A percentile compares a stretch with the other conserved stretches of the same genome.
phyloP scores from a whole-genome alignment of 1,140 invertebrate species.

The Drosophila nikananu region DNA sequence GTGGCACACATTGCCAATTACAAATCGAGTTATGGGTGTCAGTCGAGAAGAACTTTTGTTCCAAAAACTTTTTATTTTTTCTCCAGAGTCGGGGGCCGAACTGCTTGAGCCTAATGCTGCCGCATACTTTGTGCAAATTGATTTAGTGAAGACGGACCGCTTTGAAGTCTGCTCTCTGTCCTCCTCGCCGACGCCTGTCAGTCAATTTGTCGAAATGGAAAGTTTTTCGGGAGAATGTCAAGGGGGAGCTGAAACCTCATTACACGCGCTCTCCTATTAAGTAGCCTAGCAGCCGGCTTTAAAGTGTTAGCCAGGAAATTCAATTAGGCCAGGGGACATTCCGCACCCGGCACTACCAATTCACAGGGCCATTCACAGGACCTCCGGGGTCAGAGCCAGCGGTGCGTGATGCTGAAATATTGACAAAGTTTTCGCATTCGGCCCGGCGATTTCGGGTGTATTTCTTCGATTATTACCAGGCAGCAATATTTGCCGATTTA shows the following conservation, averaged over 20 bases:
- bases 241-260: slow-evolving; percentile 46
- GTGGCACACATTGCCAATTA: slow-evolving; percentile 47
- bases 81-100: background rate
- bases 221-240: slow-evolving; percentile 22
- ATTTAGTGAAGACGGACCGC: slow-evolving; percentile 68
- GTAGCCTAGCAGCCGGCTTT: slow-evolving; percentile 58
- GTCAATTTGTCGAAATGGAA: slow-evolving; percentile 61
- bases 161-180: slow-evolving; percentile 59
- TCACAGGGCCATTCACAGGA: slow-evolving; percentile 7
- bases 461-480: slow-evolving; percentile 63
- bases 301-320: slow-evolving; percentile 65
- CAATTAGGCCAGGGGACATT: slow-evolving; percentile 46
- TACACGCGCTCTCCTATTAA: slow-evolving; percentile 47
- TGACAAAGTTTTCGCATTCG: slow-evolving; percentile 59
- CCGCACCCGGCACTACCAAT: slow-evolving; percentile 28
- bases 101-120: slow-evolving; percentile 37
- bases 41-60: slow-evolving; percentile 51
- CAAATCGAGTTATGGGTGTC: slow-evolving; percentile 73
- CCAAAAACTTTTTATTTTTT: slow-evolving; percentile 28
- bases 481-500: slow-evolving; percentile 59
- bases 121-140: slow-evolving; percentile 76
- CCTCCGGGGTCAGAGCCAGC: slow-evolving; percentile 18
- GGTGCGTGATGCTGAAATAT: slow-evolving; percentile 60
- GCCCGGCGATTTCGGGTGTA: slow-evolving; percentile 32
- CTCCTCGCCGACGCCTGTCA: slow-evolving; percentile 10